phyloP scores from a whole-genome alignment of 30 jellyfish, hydroid and myxozoan genomes.

The Turritopsis dohrnii region DNA sequence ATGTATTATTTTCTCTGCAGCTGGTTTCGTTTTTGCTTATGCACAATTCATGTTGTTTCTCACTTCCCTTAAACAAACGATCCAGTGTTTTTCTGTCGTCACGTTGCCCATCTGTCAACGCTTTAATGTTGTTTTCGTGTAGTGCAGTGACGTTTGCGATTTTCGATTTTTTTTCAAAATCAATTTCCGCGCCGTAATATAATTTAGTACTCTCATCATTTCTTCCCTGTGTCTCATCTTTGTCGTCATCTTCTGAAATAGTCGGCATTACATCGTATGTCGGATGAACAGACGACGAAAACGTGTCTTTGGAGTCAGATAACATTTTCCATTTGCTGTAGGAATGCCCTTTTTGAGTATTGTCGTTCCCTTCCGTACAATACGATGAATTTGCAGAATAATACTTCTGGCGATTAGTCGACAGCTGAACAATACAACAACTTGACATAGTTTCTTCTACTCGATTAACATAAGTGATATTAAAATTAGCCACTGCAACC shows the following conservation, averaged over 20 bases:
- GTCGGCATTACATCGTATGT: background rate
- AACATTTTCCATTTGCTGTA: background rate
- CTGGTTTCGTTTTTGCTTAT: background rate
- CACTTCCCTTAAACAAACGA: background rate
- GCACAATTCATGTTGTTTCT: background rate
- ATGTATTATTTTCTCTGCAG: background rate
- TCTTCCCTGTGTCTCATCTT: background rate
- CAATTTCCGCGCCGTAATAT: background rate
- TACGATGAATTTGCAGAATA: background rate
- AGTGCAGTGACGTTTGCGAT: background rate
- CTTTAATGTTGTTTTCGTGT: background rate
- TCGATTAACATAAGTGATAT: background rate
- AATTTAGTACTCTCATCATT: background rate
- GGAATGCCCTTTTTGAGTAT: background rate
- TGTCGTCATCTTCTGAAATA: background rate
- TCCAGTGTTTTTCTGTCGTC: background rate
- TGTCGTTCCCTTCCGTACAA: background rate
- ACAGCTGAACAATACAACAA: background rate
- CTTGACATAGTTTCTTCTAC: background rate
- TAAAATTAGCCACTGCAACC: background rate
- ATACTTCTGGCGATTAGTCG: background rate
- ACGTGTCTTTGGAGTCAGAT: background rate
- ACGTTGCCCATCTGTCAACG: background rate
- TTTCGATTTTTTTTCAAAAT: background rate
- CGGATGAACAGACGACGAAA: background rate